Evolutionary conservation across 1,140 invertebrate genomes (phyloP), one percentile per base, ranked within the genome.

Genomic region (Oreohelix idahoensis): DNA sequence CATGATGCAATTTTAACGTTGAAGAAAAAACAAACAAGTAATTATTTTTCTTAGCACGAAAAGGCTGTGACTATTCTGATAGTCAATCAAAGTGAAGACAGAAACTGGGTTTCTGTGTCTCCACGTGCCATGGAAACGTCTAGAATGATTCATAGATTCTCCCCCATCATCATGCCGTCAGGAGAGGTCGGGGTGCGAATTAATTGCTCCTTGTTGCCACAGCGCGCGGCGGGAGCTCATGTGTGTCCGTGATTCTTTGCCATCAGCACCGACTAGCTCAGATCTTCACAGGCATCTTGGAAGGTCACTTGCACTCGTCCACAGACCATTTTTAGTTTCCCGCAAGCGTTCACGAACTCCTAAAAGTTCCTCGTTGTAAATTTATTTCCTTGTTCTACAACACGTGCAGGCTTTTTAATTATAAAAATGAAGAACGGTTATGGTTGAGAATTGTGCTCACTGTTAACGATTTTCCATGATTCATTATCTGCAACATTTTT

Each of bases 121-220:
- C 15, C 5, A 45, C 15, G 15, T 5, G 42, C 15, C 15, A 45
- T 15, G 23, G 51, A 58, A 58, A 4, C 20, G 51, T 58, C 51
- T 4, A 26, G 23, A 58, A 20, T 58, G 51, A 58, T 4, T 58
- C 51, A 58, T 20, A 23, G 51, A 45, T 15, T 23, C 17, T 15
- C 51, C 29, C n/a, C 63, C 63, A 35, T 35, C 63, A 66, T 66
- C 29, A 32, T 32, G 10, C 4, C 63, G 63, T 17, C 63, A 32
- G 63, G 10, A 15, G 63, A 32, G 1, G n/a, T 17, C 11, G 29
- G 8, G n/a, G 63, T 66, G 63, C 29, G 63, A 17, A 66, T 66
- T 66, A 66, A 66, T 66, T 66, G 63, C 63, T n/a, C 17, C n/a
- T 8, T 66, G 63, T 66, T 66, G 63, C n/a, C 63, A 35, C 63